Evolutionary conservation across 2,113 vertebrate species (phyloP), one percentile per base, ranked within the genome.

Genomic region (Grallaria varia): DNA sequence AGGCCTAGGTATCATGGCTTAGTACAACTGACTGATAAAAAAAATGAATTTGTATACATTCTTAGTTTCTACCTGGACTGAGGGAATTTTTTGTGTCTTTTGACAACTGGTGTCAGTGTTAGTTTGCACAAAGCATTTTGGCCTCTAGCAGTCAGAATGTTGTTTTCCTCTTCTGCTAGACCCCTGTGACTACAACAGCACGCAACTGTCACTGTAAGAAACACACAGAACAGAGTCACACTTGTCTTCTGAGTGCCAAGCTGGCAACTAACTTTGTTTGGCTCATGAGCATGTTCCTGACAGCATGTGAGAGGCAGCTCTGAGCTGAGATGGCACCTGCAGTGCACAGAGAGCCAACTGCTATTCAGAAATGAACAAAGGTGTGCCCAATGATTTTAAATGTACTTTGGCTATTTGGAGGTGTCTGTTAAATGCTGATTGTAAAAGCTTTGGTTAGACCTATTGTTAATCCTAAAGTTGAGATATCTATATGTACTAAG

Each of bases 211-310:
- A 73, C 60, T 20, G 35, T 72, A 76, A 90, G 68, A 84, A 85
- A 47, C 25, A 15, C 7, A 58, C 67, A 73, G 74, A 94, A 74
- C 25, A 75, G 44, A 93, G 44, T 59, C 74, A 62, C 13, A 13
- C 58, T 78, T 76, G 49, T 47, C 55, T 92, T 73, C 53, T 12
- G 17, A 60, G 59, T 16, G 47, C 80, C 68, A 69, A 87, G 40
- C 22, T 95, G 89, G 84, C 90, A 94, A 50, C 56, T 45, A 58
- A 66, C 84, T 66, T 66, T 78, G 20, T 75, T 90, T 95, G 83
- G 89, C 87, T 90, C 8, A 2, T 55, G 40, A 92, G 53, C 25
- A 1, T 24, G 30, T 35, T 89, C 53, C 82, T 76, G 92, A 93
- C 82, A 90, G 77, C 35, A 40, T 49, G 47, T 31, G 69, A 92